Percentiles rank a stretch among this genome's conserved stretches.
Conservation (phyloP, 2,797 vertebrate species). For the Gephyroberyx darwinii region DNA sequence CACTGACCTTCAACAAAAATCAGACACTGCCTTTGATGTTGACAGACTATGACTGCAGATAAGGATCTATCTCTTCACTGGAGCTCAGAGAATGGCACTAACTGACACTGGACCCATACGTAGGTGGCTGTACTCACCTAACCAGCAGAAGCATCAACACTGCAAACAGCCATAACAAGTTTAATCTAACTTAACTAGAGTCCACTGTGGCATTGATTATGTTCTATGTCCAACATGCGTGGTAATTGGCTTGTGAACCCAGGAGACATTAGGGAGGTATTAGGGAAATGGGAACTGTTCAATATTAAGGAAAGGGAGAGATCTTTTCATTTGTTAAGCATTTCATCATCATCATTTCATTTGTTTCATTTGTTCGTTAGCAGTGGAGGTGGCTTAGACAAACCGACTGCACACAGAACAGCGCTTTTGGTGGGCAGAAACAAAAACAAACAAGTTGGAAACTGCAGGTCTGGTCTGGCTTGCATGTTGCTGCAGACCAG, state of each 20-base stretch:
- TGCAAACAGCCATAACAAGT: neutral
- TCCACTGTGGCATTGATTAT: neutral
- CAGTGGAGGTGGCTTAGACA: neutral
- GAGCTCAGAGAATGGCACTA: slow-evolving; percentile 23
- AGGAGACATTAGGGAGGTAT: no score
- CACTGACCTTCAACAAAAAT: slow-evolving; percentile 56
- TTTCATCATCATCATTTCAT: no score
- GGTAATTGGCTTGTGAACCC: neutral
- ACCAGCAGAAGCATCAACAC: slow-evolving; percentile 17
- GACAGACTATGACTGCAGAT: slow-evolving; percentile 44
- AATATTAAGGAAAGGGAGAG: neutral
- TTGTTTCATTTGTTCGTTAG: no score
- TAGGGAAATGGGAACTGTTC: neutral
- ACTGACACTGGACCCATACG: neutral
- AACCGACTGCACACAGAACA: neutral
- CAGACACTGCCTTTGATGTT: slow-evolving; percentile 48
- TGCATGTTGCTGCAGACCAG: neutral
- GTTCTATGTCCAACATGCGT: neutral
- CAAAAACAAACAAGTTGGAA: neutral
- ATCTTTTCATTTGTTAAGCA: no score
- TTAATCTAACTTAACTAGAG: neutral
- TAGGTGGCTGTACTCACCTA: neutral
- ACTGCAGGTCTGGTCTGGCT: neutral
- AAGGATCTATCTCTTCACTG: slow-evolving; percentile 46
- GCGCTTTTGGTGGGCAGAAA: slow-evolving; percentile 2